Evolutionary conservation across 1,140 invertebrate genomes (phyloP).

Genomic region (Goniozus legneri): DNA sequence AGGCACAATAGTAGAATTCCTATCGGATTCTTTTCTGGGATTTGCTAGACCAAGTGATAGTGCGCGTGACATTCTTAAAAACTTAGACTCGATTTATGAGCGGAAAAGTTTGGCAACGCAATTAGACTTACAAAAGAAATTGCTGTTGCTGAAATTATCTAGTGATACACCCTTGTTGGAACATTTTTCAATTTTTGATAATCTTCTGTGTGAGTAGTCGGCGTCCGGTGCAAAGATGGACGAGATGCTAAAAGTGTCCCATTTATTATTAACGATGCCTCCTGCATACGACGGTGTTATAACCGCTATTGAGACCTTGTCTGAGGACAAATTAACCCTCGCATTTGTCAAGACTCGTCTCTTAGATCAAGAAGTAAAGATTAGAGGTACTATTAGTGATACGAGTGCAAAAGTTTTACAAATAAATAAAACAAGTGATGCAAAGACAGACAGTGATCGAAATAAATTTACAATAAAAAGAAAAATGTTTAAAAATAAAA

Average conservation of each 20-base stretch:
- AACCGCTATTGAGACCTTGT: not conserved
- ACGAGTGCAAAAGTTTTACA: too few relatives aligned
- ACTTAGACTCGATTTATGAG: constrained; percentile 10
- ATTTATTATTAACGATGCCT: not conserved
- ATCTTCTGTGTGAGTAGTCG: not conserved
- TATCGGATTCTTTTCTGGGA: constrained; percentile 18
- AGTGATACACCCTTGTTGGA: not conserved
- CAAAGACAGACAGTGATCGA: not conserved
- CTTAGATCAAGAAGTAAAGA: not conserved
- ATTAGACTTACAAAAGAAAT: constrained; percentile 7
- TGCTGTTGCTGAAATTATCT: constrained; percentile 10
- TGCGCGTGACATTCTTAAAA: constrained; percentile 5
- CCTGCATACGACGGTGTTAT: not conserved
- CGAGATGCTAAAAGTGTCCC: not conserved
- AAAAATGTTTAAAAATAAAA: not conserved
- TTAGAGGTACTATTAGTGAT: too few relatives aligned
- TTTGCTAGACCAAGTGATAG: constrained; percentile 14
- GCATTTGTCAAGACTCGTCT: not conserved
- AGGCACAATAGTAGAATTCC: constrained; percentile 14
- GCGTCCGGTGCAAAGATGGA: not conserved
- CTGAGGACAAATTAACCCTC: not conserved
- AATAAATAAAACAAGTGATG: not conserved
- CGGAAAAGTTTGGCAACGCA: constrained; percentile 12
- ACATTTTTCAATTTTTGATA: constrained; percentile 16
- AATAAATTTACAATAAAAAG: not conserved